phyloP scores from a whole-genome alignment of 2,113 vertebrate species.

The Larimichthys crocea region DNA sequence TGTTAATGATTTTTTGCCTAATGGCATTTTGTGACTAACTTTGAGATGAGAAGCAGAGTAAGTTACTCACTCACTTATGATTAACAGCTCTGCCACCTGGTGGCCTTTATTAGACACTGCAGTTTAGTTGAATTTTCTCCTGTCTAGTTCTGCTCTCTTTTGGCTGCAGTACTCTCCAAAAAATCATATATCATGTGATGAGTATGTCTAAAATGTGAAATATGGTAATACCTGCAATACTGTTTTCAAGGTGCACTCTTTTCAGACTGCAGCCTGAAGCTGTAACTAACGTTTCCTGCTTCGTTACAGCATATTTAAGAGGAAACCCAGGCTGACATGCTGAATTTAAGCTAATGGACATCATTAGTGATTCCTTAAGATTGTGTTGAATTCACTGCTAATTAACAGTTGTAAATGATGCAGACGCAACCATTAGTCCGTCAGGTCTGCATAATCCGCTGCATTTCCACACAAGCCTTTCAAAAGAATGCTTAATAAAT shows the following conservation, averaged over 20 bases:
- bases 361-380: neutral
- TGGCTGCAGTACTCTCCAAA: neutral
- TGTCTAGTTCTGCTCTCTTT: neutral
- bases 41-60: neutral
- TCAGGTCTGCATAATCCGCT: neutral
- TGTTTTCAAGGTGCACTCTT: neutral
- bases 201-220: neutral
- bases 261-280: neutral
- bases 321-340: neutral
- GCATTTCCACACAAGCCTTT: neutral
- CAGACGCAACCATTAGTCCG: neutral
- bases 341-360: neutral
- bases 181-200: neutral
- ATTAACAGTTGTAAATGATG: neutral
- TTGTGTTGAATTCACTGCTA: neutral
- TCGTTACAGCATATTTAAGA: neutral
- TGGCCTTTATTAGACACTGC: slow-evolving; percentile 17
- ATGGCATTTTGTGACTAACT: slow-evolving; percentile 1
- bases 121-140: neutral
- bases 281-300: neutral
- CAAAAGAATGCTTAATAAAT: neutral
- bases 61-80: no score
- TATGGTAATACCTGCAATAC: no score
- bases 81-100: slow-evolving; percentile 36
- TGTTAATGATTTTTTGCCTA: neutral